These are phyloP conservation scores for Enteromius mattozi DNA, from an alignment of 2,797 vertebrate species.

Conservation along the genomic window DNA sequence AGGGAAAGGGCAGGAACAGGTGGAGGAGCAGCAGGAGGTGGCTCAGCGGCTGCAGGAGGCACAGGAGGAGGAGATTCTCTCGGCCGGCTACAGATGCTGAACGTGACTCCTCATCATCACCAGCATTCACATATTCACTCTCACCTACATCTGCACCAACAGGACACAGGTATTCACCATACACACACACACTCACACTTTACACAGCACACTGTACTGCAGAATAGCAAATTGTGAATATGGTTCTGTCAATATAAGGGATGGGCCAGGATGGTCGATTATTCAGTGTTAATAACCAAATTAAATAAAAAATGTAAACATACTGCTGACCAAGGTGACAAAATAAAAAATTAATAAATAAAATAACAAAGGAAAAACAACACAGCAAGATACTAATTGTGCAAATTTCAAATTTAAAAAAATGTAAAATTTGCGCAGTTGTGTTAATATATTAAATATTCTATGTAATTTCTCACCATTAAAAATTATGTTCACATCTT, in stretches of 20 bases:
- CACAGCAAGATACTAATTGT: neutral
- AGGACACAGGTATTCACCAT: conserved; percentile 92
- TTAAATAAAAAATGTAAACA: neutral
- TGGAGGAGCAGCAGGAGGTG: conserved; percentile 73
- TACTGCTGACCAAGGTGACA: neutral
- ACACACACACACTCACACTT: conserved; percentile 60
- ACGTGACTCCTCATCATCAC: conserved; percentile 98
- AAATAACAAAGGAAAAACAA: neutral
- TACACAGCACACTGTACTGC: neutral
- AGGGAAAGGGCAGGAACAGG: conserved; percentile 73
- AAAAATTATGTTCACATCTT: neutral
- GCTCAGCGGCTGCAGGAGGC: conserved; percentile 82
- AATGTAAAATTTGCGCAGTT: too few species aligned
- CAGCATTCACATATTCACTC: conserved; percentile 99
- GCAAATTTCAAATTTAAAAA: neutral
- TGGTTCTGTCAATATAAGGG: conserved; percentile 10
- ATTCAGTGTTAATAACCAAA: neutral
- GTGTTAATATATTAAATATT: neutral
- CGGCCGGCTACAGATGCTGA: conserved; percentile 96
- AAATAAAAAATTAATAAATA: neutral
- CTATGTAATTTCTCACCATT: neutral
- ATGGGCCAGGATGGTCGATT: conserved; percentile 6
- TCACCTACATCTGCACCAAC: conserved; percentile 98
- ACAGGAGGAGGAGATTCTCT: conserved; percentile 89
- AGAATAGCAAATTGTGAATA: neutral